Base-by-base conservation (phyloP, 2,888 invertebrate genomes). In the Lepidocyrtinus sp. region DNA sequence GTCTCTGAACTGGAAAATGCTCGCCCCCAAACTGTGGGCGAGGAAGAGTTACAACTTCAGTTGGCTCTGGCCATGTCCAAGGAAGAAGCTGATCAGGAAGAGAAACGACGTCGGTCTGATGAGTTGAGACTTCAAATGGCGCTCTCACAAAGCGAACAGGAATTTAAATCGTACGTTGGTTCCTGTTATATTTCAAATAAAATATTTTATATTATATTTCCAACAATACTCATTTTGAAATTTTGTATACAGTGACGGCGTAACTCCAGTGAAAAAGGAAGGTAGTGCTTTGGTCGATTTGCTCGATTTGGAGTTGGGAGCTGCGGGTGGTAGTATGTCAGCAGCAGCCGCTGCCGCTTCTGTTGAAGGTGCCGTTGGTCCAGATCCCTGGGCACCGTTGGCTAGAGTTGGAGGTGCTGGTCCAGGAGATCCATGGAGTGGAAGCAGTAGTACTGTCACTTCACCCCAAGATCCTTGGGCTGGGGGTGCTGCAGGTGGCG, bases 31-130 rank as follows among this genome's bases (percentile, higher is more conserved):
- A 98, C 98, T 0, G 95, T 96, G 0, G 98, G 98, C 1, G 99
- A 99, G 89, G 99, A 99, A 90, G 99, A 99, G 89, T 91, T 99
- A 84, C 99, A 99, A 89, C 91, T 99, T 86, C 99, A 99, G 90
- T 91, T 99, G 88, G 99, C 99, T 65, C 91, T 99, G 88, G 99
- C 99, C 74, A 98, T 99, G 96, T 97, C 97, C 67, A 93, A 98
- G 83, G 99, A 99, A 90, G 99, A 99, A 90, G 98, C 98, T 27
- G 99, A 99, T 88, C 94, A 97, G 87, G 98, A 98, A 89, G 97
- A 98, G 90, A 94, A 96, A 86, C 93, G 96, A 88, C 91, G 96
- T 79, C 94, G 97, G 84, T 96, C 96, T 86, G 99, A 99, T 89
- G 98, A 99, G 90, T 96, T 98, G 84, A 92, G 98, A 84, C 91